These are phyloP conservation scores for Bacillus rossius DNA, from an alignment of 1,140 invertebrate species.

Conservation along the genomic window DNA sequence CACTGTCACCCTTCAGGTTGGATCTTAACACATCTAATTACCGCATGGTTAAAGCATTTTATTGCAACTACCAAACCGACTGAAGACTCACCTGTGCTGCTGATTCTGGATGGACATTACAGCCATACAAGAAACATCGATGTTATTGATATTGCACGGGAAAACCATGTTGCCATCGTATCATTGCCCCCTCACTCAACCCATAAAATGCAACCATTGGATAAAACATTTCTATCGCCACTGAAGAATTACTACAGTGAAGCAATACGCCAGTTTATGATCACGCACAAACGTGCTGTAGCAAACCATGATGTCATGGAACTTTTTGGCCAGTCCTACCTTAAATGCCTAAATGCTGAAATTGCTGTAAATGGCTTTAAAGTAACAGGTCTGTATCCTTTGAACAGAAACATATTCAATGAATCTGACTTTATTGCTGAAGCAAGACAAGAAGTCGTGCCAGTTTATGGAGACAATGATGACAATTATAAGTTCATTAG, in stretches of 20 bases:
- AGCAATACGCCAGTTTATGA: slow-evolving; percentile 20
- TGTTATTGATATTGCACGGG: slow-evolving; percentile 26
- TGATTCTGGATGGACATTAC: slow-evolving; percentile 29
- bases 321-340: slow-evolving; percentile 4
- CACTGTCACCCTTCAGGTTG: slow-evolving; percentile 34
- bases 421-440: too few species aligned
- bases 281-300: too few species aligned
- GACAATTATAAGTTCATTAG: too few species aligned
- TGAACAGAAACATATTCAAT: too few species aligned
- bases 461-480: too few species aligned
- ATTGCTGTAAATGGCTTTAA: slow-evolving; percentile 35
- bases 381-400: too few species aligned
- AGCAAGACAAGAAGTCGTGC: too few species aligned
- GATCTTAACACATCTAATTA: slow-evolving; percentile 33
- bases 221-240: slow-evolving; percentile 26
- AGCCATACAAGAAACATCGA: slow-evolving; percentile 20
- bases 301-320: slow-evolving; percentile 28
- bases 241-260: slow-evolving; percentile 29
- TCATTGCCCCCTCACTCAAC: slow-evolving; percentile 40
- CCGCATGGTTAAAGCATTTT: slow-evolving; percentile 38
- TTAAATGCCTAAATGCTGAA: slow-evolving; percentile 20
- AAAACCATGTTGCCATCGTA: slow-evolving; percentile 29
- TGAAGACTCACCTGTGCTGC: slow-evolving; percentile 15
- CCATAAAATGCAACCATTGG: slow-evolving; percentile 21
- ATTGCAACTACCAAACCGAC: slow-evolving; percentile 22